Conservation (phyloP, 30 jellyfish, hydroid and myxozoan species). For the Hydractinia symbiolongicarpus region DNA sequence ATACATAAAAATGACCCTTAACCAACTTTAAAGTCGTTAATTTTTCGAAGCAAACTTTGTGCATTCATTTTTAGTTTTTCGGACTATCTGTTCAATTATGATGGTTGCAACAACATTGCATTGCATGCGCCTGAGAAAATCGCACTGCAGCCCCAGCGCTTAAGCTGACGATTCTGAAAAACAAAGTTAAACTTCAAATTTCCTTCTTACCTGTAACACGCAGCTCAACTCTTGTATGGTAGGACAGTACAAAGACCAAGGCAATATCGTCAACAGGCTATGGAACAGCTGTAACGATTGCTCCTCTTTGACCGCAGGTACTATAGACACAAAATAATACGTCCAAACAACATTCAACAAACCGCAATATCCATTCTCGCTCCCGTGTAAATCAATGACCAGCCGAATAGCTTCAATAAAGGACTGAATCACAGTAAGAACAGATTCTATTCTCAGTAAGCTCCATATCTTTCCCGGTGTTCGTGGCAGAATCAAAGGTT, state of each 20-base stretch:
- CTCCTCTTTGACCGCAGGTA: constrained; percentile 40
- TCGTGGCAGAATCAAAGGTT: constrained; percentile 76
- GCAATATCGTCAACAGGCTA: constrained; percentile 43
- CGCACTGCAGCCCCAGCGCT: too few species aligned
- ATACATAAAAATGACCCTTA: too few species aligned
- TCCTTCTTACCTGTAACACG: constrained; percentile 8
- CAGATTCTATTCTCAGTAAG: constrained; percentile 33
- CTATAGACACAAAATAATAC: constrained; percentile 46
- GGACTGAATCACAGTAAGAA: constrained; percentile 44
- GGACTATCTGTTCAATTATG: too few species aligned
- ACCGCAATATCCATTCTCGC: constrained; percentile 29
- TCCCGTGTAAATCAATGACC: constrained; percentile 11
- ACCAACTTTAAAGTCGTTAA: too few species aligned
- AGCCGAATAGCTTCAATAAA: constrained; percentile 52
- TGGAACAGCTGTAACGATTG: constrained; percentile 55
- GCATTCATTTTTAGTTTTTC: too few species aligned
- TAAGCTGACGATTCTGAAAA: too few species aligned
- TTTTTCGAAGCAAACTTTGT: too few species aligned
- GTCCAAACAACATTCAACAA: constrained; percentile 63
- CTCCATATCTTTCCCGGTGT: constrained; percentile 67
- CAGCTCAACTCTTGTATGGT: constrained; percentile 46
- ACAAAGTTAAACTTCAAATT: not conserved
- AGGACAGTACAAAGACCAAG: constrained; percentile 69
- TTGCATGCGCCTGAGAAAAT: too few species aligned
- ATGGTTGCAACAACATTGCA: too few species aligned